A percentile compares a stretch with the other conserved stretches of the same genome.
Evolutionary conservation across 2,888 invertebrate species (phyloP).

Genomic region (Cheilosia grossa): DNA sequence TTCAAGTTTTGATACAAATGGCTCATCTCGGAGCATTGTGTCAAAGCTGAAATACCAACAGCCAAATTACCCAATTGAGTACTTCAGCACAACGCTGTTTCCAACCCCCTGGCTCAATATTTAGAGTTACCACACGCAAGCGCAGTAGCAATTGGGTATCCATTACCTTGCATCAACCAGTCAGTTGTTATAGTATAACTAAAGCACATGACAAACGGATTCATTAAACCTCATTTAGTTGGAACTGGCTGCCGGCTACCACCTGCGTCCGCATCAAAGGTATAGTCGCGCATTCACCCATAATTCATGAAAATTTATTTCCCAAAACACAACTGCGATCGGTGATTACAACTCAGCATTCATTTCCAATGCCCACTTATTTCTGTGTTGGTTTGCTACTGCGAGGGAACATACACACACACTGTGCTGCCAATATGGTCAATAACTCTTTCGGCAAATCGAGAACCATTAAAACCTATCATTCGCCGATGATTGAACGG

Average conservation of each 20-base stretch:
- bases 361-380: conserved; percentile 15
- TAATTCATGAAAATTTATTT: conserved; percentile 72
- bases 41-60: no score
- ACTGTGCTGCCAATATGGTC: conserved; percentile 61
- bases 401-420: conserved; percentile 47
- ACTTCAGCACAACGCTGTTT: no score
- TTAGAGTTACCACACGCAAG: no score
- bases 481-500: conserved; percentile 72
- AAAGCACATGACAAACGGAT: conserved; percentile 52
- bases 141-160: conserved; percentile 14
- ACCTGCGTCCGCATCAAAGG: conserved; percentile 45
- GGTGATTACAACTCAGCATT: conserved; percentile 48
- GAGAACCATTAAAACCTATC: conserved; percentile 74
- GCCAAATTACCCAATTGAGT: no score
- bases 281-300: conserved; percentile 33
- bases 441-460: conserved; percentile 73
- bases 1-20: no score
- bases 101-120: no score
- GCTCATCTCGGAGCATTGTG: no score
- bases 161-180: conserved; percentile 51
- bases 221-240: conserved; percentile 63
- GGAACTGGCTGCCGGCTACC: conserved; percentile 24
- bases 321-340: conserved; percentile 56
- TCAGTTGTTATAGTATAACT: conserved; percentile 31
- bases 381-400: neutral